Base-by-base conservation (phyloP, 2,888 invertebrate genomes). In the Helobdella robusta region DNA sequence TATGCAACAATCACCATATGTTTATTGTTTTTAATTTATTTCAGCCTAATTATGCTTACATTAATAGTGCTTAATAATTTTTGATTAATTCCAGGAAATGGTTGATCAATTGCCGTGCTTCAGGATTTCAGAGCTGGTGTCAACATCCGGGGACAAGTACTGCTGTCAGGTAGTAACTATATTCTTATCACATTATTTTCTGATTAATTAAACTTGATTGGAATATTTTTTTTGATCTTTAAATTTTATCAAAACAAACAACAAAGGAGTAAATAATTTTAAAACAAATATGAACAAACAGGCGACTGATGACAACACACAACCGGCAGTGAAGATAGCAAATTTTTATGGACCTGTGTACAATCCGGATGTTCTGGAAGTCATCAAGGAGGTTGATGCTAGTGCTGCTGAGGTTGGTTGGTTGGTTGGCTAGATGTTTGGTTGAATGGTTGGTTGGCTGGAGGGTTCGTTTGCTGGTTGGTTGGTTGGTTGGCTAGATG, bases 261-360 rank as follows among this genome's bases (percentile, higher is more conserved):
- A n/a, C n/a, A n/a, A n/a, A n/a, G n/a, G n/a, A n/a, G n/a, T 62
- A 30, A 48, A 3, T 48, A 25, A 36, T 62, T n/a, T n/a, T n/a
- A n/a, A n/a, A n/a, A n/a, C n/a, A n/a, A n/a, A n/a, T n/a, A n/a
- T 50, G 6, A 20, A 56, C 20, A 56, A 56, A 8, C 25, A 65
- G 65, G 65, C 65, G n/a, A 65, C 65, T 4, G 59, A 36, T 35
- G 59, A 65, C 28, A 20, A 28, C 23, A 60, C 28, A 23, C 50
- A 36, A 28, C 25, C 40, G 23, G 65, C 60, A 20, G 46, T 32
- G 36, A 65, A 50, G 40, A 23, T 52, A 15, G 60, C 60, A 35
- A 65, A 59, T 23, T 60, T 65, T 30, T 65, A 32, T 34, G 65
- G 65, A 15, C 65, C 60, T 23, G 23, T 59, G 15, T 65, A 65